These are phyloP conservation scores for Xenopus laevis DNA, from an alignment of 2,113 vertebrate genomes.

Conservation along the genomic window DNA sequence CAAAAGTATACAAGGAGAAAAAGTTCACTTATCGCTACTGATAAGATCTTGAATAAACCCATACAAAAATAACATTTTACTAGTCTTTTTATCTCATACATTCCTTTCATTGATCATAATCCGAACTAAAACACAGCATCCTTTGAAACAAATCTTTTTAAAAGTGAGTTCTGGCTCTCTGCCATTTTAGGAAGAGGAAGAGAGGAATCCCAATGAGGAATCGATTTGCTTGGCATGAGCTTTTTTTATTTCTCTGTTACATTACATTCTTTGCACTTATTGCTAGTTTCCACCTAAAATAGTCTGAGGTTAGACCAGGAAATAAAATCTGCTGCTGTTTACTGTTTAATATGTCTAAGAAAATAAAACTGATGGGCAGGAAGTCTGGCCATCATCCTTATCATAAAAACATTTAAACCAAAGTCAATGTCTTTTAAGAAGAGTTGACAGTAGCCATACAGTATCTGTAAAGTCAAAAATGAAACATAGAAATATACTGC, in stretches of 20 bases:
- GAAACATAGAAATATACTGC: too few relatives aligned
- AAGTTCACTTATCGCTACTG: too few relatives aligned
- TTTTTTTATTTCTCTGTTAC: accelerated
- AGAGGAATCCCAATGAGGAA: conserved; percentile 32
- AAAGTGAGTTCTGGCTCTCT: background rate
- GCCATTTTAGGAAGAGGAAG: conserved; percentile 28
- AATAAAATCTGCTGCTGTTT: conserved; percentile 35
- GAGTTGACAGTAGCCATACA: background rate
- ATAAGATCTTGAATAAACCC: too few relatives aligned
- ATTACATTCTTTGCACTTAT: conserved; percentile 31
- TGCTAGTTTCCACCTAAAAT: conserved; percentile 41
- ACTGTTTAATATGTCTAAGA: background rate
- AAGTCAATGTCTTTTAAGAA: background rate
- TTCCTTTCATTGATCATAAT: too few relatives aligned
- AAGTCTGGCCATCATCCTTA: conserved; percentile 3
- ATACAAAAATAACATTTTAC: too few relatives aligned
- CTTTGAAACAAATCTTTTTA: background rate
- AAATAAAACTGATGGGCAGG: conserved; percentile 3
- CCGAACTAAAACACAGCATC: too few relatives aligned
- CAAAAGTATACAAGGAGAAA: too few relatives aligned
- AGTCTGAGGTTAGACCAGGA: conserved; percentile 27
- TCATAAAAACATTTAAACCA: conserved; percentile 19
- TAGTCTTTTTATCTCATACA: too few relatives aligned
- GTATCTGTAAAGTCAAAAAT: too few relatives aligned
- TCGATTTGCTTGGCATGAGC: background rate